Evolutionary conservation across 2,888 invertebrate genomes (phyloP).

Genomic region (Scelioninae gen. 1): DNA sequence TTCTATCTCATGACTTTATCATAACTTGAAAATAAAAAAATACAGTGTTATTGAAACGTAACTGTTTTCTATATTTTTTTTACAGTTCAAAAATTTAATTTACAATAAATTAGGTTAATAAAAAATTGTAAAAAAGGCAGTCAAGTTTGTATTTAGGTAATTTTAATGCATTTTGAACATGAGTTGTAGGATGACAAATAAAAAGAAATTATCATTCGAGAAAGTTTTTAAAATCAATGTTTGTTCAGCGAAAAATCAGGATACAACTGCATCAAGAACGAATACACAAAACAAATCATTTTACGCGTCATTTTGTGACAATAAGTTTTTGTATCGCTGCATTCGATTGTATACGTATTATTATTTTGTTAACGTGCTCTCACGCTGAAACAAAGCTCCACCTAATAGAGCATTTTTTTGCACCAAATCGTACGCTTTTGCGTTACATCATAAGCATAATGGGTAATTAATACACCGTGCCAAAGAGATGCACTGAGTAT

Average conservation of each 20-base stretch:
- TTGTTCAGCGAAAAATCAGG: not conserved
- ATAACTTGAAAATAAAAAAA: too few relatives aligned
- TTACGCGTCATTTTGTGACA: slow-evolving; percentile 35
- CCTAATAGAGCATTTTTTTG: slow-evolving; percentile 37
- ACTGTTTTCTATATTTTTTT: too few relatives aligned
- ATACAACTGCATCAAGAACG: too few relatives aligned
- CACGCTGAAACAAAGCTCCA: slow-evolving; percentile 17
- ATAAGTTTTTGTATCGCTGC: slow-evolving; percentile 40
- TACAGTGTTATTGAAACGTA: too few relatives aligned
- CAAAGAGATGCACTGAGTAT: slow-evolving; percentile 36
- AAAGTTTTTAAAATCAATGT: not conserved
- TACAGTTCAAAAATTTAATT: too few relatives aligned
- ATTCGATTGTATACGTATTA: slow-evolving; percentile 38
- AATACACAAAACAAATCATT: slow-evolving; percentile 33
- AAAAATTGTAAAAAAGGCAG: too few relatives aligned
- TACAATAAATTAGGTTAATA: too few relatives aligned
- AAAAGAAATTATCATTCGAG: slow-evolving; percentile 25
- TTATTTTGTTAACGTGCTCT: slow-evolving; percentile 25
- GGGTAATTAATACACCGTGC: slow-evolving; percentile 25
- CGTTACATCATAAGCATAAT: slow-evolving; percentile 41
- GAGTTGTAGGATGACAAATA: not conserved
- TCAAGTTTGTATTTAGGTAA: too few relatives aligned
- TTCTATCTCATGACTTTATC: too few relatives aligned
- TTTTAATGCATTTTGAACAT: too few relatives aligned
- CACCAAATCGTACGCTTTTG: slow-evolving; percentile 31